Percentiles rank a stretch among this genome's conserved stretches.
Evolutionary conservation across 2,113 vertebrate genomes (phyloP).

Genomic region (Triplophysa rosa): DNA sequence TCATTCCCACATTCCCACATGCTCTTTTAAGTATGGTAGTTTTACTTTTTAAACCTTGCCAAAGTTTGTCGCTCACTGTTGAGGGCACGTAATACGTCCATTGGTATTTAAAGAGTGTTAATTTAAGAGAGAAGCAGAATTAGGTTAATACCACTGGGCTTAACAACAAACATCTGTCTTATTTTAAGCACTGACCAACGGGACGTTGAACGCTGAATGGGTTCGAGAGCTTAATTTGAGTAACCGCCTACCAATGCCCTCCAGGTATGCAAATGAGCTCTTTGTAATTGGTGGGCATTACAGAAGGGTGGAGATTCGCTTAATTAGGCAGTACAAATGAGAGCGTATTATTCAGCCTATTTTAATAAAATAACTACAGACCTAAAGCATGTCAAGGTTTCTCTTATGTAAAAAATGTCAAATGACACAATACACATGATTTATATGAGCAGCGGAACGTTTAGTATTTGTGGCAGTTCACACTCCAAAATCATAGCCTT

Average conservation of each 20-base stretch:
- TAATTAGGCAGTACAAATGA: constrained; percentile 71
- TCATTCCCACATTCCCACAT: no score
- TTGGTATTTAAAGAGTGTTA: background rate
- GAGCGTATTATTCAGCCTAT: constrained; percentile 61
- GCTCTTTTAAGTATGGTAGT: background rate
- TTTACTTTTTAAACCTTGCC: background rate
- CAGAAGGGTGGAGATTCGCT: constrained; percentile 58
- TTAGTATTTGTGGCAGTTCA: background rate
- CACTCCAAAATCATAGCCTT: no score
- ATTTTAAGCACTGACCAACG: constrained; percentile 29
- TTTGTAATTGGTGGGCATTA: constrained; percentile 64
- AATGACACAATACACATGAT: background rate
- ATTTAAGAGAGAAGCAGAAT: constrained; percentile 27
- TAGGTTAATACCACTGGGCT: constrained; percentile 19
- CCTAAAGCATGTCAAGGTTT: background rate
- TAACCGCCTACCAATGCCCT: constrained; percentile 16
- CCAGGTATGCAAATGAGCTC: constrained; percentile 52
- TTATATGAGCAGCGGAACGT: background rate
- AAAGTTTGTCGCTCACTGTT: background rate
- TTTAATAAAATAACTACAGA: constrained; percentile 61
- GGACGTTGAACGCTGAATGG: constrained; percentile 37
- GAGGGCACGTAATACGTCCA: background rate
- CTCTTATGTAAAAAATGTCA: background rate
- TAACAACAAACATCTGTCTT: constrained; percentile 35
- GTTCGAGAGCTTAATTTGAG: constrained; percentile 32